A percentile compares a stretch with the other conserved stretches of the same genome.
Evolutionary conservation across 2,888 invertebrate species (phyloP).

Genomic region (Tupiocoris notatus): DNA sequence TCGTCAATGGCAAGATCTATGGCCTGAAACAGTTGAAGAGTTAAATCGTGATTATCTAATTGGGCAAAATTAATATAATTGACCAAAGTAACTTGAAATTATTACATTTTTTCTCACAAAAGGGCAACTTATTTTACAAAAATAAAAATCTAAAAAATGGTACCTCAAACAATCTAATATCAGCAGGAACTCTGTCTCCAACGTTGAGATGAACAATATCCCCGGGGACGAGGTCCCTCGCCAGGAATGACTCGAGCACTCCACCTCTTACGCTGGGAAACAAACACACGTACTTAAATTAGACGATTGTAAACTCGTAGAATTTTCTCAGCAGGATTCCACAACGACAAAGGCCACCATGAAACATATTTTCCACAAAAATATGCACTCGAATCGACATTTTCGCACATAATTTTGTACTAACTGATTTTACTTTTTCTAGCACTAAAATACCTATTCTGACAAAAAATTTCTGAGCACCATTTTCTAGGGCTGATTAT

Average conservation of each 20-base stretch:
- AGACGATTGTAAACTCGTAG: not conserved
- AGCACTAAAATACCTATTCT: too few species aligned
- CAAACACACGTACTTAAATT: too few species aligned
- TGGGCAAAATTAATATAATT: not conserved
- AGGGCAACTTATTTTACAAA: not conserved
- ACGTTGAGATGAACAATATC: slow-evolving; percentile 90
- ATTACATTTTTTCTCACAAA: not conserved
- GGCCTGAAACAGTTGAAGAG: slow-evolving; percentile 56
- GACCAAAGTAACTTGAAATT: not conserved
- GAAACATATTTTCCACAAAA: too few species aligned
- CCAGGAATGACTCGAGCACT: slow-evolving; percentile 82
- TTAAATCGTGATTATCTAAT: too few species aligned
- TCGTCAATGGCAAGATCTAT: slow-evolving; percentile 94
- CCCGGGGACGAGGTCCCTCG: slow-evolving; percentile 94
- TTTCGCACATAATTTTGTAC: not conserved
- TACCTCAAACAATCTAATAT: slow-evolving; percentile 86
- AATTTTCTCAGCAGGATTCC: too few species aligned
- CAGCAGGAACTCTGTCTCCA: slow-evolving; percentile 96
- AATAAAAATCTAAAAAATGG: not conserved
- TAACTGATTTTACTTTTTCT: too few species aligned
- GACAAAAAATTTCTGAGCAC: too few species aligned
- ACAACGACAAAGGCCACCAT: too few species aligned
- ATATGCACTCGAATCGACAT: too few species aligned
- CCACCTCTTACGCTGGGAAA: slow-evolving; percentile 81
- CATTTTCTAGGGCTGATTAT: too few species aligned